Conservation (phyloP, 2,113 vertebrate genomes). For the Malurus cyaneus region DNA sequence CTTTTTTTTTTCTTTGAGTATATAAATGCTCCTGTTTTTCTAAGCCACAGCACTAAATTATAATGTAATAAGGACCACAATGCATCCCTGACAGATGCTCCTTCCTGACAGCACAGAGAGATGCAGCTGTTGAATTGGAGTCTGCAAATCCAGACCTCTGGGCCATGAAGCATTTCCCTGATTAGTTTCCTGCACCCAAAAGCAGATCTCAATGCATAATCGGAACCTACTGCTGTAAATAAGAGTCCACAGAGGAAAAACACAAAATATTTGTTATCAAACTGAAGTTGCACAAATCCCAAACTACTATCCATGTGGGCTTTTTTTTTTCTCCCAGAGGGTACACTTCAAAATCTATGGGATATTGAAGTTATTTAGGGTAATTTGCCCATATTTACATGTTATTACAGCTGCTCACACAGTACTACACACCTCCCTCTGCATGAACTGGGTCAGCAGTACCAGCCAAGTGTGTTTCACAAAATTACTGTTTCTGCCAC, state of each 20-base stretch:
- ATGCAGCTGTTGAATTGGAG: constrained; percentile 17
- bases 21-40: not conserved
- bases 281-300: not conserved
- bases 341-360: not conserved
- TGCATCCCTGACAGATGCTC: constrained; percentile 4
- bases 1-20: not conserved
- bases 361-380: not conserved
- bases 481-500: not conserved
- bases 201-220: not conserved
- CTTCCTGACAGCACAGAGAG: constrained; percentile 2
- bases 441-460: not conserved
- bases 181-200: constrained; percentile 7
- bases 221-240: not conserved
- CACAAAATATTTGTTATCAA: not conserved
- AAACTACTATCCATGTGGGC: not conserved
- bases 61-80: constrained; percentile 7
- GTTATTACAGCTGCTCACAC: not conserved
- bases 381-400: not conserved
- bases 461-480: not conserved
- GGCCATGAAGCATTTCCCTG: constrained; percentile 5
- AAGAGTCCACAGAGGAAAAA: not conserved
- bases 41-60: not conserved
- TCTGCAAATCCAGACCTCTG: constrained; percentile 27
- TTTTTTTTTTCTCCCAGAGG: not conserved
- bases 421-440: not conserved